A percentile compares a stretch with the other conserved stretches of the same genome.
Evolutionary conservation across 2,113 vertebrate species (phyloP).

Genomic region (Asarcornis scutulata): DNA sequence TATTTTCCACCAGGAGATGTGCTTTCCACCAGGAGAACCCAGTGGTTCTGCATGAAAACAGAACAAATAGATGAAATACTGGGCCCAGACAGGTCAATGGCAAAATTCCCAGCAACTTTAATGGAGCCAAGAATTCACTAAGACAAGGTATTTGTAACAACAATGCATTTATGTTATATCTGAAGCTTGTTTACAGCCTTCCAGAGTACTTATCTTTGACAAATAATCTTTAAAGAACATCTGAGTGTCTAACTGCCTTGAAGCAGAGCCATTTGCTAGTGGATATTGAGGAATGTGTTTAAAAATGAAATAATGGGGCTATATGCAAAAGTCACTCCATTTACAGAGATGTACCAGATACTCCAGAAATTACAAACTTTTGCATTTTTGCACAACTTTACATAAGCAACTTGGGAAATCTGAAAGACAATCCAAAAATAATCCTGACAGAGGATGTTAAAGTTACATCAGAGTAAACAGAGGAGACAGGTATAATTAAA

Average conservation of each 20-base stretch:
- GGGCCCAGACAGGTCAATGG: background rate
- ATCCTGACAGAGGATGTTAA: background rate
- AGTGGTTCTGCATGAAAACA: background rate
- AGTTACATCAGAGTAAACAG: background rate
- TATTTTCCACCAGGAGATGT: background rate
- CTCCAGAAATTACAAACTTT: background rate
- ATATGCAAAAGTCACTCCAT: background rate
- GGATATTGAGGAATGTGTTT: background rate
- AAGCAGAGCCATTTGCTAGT: background rate
- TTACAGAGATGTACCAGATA: background rate
- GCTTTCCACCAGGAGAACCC: background rate
- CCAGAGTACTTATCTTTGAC: conserved; percentile 11
- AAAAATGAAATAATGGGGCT: background rate
- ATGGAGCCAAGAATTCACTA: background rate
- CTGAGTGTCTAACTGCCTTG: background rate
- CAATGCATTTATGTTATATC: background rate
- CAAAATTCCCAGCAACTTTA: conserved; percentile 12
- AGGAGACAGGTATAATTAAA: background rate
- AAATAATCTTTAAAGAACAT: conserved; percentile 7
- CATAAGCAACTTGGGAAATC: background rate
- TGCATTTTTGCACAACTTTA: background rate
- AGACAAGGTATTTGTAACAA: background rate
- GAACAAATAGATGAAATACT: background rate
- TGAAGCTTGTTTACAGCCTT: conserved; percentile 14
- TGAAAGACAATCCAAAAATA: background rate